Percentiles rank a stretch among this genome's conserved stretches.
Evolutionary conservation across 2,888 invertebrate species (phyloP).

Genomic region (Pseudeuparius sepicola): DNA sequence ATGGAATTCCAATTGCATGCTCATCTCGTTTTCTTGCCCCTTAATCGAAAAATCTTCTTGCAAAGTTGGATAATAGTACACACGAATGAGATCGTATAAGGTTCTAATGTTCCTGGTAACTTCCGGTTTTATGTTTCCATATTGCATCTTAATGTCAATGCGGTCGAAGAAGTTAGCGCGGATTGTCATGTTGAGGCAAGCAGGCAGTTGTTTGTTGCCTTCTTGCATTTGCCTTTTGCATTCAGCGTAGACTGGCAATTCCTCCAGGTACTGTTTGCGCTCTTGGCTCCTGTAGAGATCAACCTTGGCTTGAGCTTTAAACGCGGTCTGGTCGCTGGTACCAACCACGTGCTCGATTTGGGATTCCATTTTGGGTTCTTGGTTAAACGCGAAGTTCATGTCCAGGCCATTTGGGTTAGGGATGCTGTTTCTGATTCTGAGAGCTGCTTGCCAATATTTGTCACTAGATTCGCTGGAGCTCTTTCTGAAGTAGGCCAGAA

Average conservation of each 20-base stretch:
- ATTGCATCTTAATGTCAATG: conserved; percentile 41
- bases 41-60: conserved; percentile 30
- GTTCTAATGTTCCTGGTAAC: conserved; percentile 41
- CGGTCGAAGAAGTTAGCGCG: conserved; percentile 45
- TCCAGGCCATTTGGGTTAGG: conserved; percentile 46
- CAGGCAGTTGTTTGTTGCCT: conserved; percentile 46
- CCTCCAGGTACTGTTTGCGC: conserved; percentile 41
- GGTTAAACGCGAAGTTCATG: conserved; percentile 45
- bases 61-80: conserved; percentile 38
- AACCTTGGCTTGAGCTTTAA: conserved; percentile 32
- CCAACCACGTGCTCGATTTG: conserved; percentile 46
- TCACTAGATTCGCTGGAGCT: conserved; percentile 28
- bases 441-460: background rate
- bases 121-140: conserved; percentile 42
- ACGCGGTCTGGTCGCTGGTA: conserved; percentile 32
- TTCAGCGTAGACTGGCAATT: conserved; percentile 40
- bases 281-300: conserved; percentile 42
- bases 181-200: conserved; percentile 48
- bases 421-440: conserved; percentile 24
- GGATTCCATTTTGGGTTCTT: conserved; percentile 42
- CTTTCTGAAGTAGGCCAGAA: conserved; percentile 42
- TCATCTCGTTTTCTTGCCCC: conserved; percentile 39
- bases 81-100: conserved; percentile 40
- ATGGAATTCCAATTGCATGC: conserved; percentile 40
- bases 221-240: conserved; percentile 44